Base-by-base conservation (phyloP, 2,888 invertebrate genomes). In the Acronicta leporina region DNA sequence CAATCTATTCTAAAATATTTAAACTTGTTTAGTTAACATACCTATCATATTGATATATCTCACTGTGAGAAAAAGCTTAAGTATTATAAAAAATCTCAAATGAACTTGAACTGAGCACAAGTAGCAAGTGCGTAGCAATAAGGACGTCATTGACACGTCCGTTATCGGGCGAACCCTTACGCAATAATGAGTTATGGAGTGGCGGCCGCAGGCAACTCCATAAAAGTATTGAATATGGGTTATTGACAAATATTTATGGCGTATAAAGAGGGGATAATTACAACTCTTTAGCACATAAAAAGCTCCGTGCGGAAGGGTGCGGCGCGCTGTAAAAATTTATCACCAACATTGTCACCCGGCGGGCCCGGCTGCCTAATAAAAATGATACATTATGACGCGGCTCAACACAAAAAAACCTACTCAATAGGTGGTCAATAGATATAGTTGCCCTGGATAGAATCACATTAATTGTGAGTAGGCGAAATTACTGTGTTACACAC, bases 211-310 rank as follows among this genome's bases (percentile, higher is more conserved):
- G 87, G 87, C 86, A 85, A 91, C 86, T 91, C 88, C 91, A 94
- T 94, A 92, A 93, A 92, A 86, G 88, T 89, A 92, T 92, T 91
- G 88, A 92, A 86, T 89, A 91, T 87, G 89, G 91, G 90, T 92
- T 93, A 93, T 92, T 94, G 93, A 92, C 93, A 93, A 93, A 94
- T 93, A 93, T 93, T 94, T 93, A 94, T 92, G 90, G 89, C 88
- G 89, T 91, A 94, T 92, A 92, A 93, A 92, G 87, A 92, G 91
- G 90, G 91, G 89, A 92, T 94, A 94, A 94, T 94, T 94, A 94
- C 92, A 94, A 93, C 92, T 94, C 92, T 94, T 94, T 94, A 89
- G 88, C 89, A 87, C 90, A 90, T 93, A 94, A 93, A 94, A 92
- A 91, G 87, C 84, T 80, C 68, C 81, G 79, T 78, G 75, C 83